These are phyloP conservation scores for Pangasius larnaudii DNA, from an alignment of 2,797 vertebrate species.

Conservation along the genomic window DNA sequence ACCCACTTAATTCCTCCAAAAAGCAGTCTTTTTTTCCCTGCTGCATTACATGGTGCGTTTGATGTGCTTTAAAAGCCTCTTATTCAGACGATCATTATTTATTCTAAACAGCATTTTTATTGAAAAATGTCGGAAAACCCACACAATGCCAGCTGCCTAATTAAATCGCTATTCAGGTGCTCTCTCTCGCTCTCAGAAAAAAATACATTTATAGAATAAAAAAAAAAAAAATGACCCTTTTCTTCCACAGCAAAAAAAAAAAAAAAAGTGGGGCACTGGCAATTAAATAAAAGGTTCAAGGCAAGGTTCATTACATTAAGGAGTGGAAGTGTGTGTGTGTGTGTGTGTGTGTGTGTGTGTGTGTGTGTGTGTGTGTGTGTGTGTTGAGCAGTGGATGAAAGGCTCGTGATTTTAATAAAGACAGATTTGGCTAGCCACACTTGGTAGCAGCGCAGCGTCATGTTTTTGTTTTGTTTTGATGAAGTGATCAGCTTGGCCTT, in stretches of 20 bases:
- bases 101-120: constrained; percentile 71
- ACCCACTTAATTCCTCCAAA: constrained; percentile 71
- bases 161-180: constrained; percentile 67
- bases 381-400: constrained; percentile 3
- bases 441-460: background rate
- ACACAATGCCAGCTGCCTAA: constrained; percentile 70
- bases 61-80: constrained; percentile 69
- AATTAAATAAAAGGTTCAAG: constrained; percentile 71
- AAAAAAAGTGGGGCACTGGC: constrained; percentile 64
- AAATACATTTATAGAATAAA: background rate
- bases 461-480: constrained; percentile 3
- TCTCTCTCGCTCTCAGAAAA: background rate
- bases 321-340: background rate
- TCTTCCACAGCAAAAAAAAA: background rate
- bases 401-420: constrained; percentile 59
- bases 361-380: background rate
- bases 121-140: constrained; percentile 61
- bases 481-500: constrained; percentile 42
- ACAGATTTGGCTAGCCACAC: constrained; percentile 50
- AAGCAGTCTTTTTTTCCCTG: constrained; percentile 56
- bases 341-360: background rate
- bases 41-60: constrained; percentile 61
- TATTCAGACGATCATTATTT: constrained; percentile 72
- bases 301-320: constrained; percentile 62
- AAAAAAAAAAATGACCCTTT: background rate